Evolutionary conservation across 1,140 invertebrate genomes (phyloP).

Genomic region (Chelonus insularis): DNA sequence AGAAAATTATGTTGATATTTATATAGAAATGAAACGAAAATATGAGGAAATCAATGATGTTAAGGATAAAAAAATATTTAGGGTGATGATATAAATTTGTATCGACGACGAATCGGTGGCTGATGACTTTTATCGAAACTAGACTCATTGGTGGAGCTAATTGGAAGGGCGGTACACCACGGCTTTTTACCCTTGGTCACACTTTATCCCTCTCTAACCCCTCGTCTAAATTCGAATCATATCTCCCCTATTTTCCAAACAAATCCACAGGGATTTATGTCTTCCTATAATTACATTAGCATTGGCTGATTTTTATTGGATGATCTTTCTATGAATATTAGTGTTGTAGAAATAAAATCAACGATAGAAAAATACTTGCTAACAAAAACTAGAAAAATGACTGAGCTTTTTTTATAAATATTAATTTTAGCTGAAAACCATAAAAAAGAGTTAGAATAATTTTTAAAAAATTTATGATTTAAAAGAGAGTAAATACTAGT

Average conservation of each 20-base stretch:
- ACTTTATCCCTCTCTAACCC: conserved; percentile 18
- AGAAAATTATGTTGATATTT: no score
- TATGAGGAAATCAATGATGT: neutral
- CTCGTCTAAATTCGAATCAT: conserved; percentile 44
- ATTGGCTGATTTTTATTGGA: conserved; percentile 59
- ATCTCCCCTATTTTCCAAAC: conserved; percentile 22
- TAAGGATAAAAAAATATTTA: neutral
- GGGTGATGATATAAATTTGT: conserved; percentile 4
- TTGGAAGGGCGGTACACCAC: conserved; percentile 49
- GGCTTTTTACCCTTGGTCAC: conserved; percentile 16
- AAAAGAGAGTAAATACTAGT: no score
- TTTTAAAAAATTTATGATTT: no score
- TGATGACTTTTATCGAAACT: conserved; percentile 38
- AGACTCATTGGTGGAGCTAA: conserved; percentile 54
- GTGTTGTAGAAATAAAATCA: neutral
- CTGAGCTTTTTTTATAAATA: no score
- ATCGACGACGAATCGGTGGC: conserved; percentile 17
- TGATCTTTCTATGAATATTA: conserved; percentile 32
- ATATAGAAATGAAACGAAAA: neutral
- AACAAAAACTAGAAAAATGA: no score
- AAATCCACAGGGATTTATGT: conserved; percentile 52
- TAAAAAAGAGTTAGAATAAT: no score
- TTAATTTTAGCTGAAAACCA: no score
- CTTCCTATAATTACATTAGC: conserved; percentile 58
- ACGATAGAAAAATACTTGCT: neutral